phyloP scores from a whole-genome alignment of 1,140 invertebrate genomes.

The Solen grandis region DNA sequence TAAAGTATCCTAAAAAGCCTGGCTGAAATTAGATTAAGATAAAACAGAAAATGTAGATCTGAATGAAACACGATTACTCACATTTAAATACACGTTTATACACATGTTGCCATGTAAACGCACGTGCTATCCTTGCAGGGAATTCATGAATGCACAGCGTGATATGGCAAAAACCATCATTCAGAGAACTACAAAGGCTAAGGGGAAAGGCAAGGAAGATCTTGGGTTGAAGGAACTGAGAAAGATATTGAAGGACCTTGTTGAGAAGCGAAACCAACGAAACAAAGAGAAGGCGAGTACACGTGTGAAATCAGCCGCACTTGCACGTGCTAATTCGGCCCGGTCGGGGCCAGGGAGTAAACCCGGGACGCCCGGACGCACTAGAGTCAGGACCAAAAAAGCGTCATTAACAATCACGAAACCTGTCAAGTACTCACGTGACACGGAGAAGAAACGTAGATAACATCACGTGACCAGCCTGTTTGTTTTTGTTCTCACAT shows the following conservation, averaged over 20 bases:
- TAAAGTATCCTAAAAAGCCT: no score
- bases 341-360: background rate
- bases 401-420: constrained; percentile 63
- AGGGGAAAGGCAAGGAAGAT: constrained; percentile 65
- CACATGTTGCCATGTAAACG: no score
- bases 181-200: constrained; percentile 66
- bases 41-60: no score
- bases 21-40: no score
- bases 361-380: constrained; percentile 31
- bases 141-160: constrained; percentile 70
- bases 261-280: constrained; percentile 69
- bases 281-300: constrained; percentile 70
- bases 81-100: no score
- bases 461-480: background rate
- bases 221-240: constrained; percentile 66
- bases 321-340: background rate
- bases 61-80: no score
- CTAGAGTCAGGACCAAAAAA: constrained; percentile 58
- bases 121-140: constrained; percentile 63
- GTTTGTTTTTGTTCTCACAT: no score
- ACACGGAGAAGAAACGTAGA: background rate
- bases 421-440: constrained; percentile 19
- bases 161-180: constrained; percentile 67
- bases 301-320: constrained; percentile 35
- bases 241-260: constrained; percentile 70